phyloP scores from a whole-genome alignment of 2,888 invertebrate genomes.

The Lapara coniferarum region DNA sequence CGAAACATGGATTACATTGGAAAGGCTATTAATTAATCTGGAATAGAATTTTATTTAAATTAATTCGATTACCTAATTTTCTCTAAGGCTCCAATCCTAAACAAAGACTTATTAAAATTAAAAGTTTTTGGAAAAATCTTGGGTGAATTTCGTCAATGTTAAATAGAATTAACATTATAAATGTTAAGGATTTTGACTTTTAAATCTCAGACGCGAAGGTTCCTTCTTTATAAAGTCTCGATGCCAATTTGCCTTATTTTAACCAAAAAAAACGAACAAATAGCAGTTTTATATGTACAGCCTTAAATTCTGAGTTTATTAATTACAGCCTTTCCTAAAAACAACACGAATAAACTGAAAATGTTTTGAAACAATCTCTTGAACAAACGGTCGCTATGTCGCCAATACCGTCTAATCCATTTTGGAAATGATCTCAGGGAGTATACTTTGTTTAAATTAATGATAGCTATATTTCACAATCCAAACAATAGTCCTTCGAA shows the following conservation, averaged over 20 bases:
- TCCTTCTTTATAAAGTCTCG: no score
- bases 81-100: no score
- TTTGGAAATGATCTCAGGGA: slow-evolving; percentile 52
- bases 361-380: slow-evolving; percentile 54
- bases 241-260: neutral
- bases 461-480: slow-evolving; percentile 65
- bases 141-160: no score
- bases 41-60: neutral
- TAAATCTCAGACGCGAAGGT: no score
- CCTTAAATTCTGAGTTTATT: neutral
- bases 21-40: neutral
- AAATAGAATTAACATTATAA: no score
- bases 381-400: slow-evolving; percentile 59
- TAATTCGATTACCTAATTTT: no score
- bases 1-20: slow-evolving; percentile 19
- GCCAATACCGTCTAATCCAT: slow-evolving; percentile 61
- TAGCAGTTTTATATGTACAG: neutral
- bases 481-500: slow-evolving; percentile 66
- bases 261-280: neutral
- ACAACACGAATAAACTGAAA: slow-evolving; percentile 37
- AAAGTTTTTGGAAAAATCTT: no score
- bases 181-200: no score
- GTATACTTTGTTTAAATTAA: slow-evolving; percentile 73
- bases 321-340: neutral
- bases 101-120: no score